A percentile compares a stretch with the other conserved stretches of the same genome.
Evolutionary conservation across 1,140 invertebrate species (phyloP).

Genomic region (Magallana angulata): DNA sequence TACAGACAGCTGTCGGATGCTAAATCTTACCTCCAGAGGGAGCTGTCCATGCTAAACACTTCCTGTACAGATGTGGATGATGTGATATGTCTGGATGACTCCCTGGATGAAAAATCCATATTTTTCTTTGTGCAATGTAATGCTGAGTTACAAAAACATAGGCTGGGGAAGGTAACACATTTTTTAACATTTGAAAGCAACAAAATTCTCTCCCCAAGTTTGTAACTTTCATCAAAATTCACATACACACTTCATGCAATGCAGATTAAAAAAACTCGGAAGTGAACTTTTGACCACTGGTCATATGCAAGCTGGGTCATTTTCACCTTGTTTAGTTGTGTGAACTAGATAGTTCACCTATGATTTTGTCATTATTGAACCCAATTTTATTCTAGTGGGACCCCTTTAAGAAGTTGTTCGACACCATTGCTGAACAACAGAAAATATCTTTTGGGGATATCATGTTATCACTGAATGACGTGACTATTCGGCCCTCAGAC

Average conservation of each 20-base stretch:
- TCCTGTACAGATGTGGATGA: not conserved
- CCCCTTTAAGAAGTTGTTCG: constrained; percentile 4
- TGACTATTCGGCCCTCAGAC: constrained; percentile 11
- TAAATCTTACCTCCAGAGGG: not conserved
- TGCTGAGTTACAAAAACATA: constrained; percentile 5
- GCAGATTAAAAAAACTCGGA: too few relatives aligned
- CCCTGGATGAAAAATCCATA: not conserved
- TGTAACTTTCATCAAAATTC: too few relatives aligned
- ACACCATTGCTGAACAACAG: not conserved
- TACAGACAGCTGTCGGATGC: constrained; percentile 2
- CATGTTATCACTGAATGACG: constrained; percentile 16
- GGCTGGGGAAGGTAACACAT: not conserved
- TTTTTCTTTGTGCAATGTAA: constrained; percentile 25
- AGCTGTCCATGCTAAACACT: not conserved
- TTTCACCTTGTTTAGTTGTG: too few relatives aligned
- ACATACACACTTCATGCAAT: too few relatives aligned
- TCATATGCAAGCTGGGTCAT: too few relatives aligned
- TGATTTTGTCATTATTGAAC: too few relatives aligned
- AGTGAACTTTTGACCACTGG: too few relatives aligned
- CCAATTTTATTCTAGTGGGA: constrained; percentile 12
- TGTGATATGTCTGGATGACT: constrained; percentile 30
- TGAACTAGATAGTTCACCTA: too few relatives aligned
- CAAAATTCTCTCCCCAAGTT: too few relatives aligned
- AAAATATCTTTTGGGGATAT: not conserved
- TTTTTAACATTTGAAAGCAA: too few relatives aligned